A percentile compares a stretch with the other conserved stretches of the same genome.
Evolutionary conservation across 2,797 vertebrate genomes (phyloP).

Genomic region (Peromyscus attwateri): DNA sequence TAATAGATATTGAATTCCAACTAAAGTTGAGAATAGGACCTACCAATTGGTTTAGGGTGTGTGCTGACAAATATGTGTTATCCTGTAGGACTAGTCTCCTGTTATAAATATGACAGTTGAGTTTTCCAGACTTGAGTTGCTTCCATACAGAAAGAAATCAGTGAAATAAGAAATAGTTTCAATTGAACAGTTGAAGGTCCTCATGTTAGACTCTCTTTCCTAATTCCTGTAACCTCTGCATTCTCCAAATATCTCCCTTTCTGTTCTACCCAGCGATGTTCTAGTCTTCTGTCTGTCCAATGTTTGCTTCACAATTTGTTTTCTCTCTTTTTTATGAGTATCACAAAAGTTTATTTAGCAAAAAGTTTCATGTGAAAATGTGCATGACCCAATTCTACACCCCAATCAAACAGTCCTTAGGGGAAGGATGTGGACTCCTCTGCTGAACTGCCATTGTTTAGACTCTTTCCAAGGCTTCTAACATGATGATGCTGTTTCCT

Average conservation of each 20-base stretch:
- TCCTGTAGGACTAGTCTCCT: background rate
- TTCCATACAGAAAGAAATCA: constrained; percentile 45
- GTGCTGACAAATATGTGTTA: constrained; percentile 26
- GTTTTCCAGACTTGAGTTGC: background rate
- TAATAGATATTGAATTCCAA: constrained; percentile 26
- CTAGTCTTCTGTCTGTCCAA: constrained; percentile 17
- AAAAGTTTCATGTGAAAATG: too few relatives aligned
- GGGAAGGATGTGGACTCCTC: too few relatives aligned
- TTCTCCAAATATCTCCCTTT: background rate
- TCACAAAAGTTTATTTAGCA: too few relatives aligned
- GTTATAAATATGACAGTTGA: constrained; percentile 33
- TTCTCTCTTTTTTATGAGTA: too few relatives aligned
- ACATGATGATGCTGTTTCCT: too few relatives aligned
- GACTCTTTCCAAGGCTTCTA: too few relatives aligned
- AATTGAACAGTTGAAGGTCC: constrained; percentile 24
- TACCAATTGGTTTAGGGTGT: constrained; percentile 7
- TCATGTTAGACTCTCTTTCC: background rate
- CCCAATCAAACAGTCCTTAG: too few relatives aligned
- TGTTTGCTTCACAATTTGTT: constrained; percentile 27
- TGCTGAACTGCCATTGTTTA: too few relatives aligned
- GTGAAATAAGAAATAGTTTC: constrained; percentile 52
- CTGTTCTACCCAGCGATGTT: constrained; percentile 24
- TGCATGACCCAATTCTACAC: too few relatives aligned
- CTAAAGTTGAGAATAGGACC: constrained; percentile 35
- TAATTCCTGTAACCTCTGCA: background rate